Evolutionary conservation across 1,140 invertebrate genomes (phyloP), one percentile per base, ranked within the genome.

Genomic region (Scaptomyza hsui): DNA sequence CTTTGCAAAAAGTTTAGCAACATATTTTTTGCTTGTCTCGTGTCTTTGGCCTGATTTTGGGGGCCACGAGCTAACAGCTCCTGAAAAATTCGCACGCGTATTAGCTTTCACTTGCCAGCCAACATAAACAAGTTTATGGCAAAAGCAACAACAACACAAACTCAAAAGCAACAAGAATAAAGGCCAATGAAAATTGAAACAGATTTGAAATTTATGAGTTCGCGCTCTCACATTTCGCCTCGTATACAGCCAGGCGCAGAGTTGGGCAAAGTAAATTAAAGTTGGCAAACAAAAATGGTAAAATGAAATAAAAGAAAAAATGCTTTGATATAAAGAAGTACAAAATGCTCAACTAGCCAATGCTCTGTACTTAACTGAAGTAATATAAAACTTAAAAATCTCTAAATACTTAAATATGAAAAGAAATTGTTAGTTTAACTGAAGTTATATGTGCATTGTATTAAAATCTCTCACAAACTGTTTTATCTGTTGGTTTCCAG

Each of bases 141-240:
- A 69, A 49, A 26, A 53, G 18, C 44, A 65, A 59, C 56, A 65
- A 59, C 44, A 56, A 26, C 45, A 59, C 10, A 42, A 61, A 15
- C n/a, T n/a, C 37, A 61, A 16, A 24, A 48, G 4, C 32, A 62
- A 6, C 44, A 51, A 44, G 59, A 55, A 37, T 45, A 49, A 65
- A 42, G 61, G 51, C 61, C 61, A 75, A 75, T 75, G 72, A 72
- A 78, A 78, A 72, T 76, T 78, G 59, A 88, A 78, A 76, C 73
- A 78, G 82, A 86, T 86, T 86, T 80, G 53, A 64, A 80, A 85
- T 86, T 85, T 85, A 85, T 80, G 81, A 80, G 72, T 77, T 64
- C 41, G 24, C 68, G 48, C 45, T 47, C 62, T 60, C 61, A 51
- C 42, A 72, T 56, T 48, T 75, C 60, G 41, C 48, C 21, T 24